phyloP scores from a whole-genome alignment of 2,888 invertebrate species.

The Chrysodeixis includens region DNA sequence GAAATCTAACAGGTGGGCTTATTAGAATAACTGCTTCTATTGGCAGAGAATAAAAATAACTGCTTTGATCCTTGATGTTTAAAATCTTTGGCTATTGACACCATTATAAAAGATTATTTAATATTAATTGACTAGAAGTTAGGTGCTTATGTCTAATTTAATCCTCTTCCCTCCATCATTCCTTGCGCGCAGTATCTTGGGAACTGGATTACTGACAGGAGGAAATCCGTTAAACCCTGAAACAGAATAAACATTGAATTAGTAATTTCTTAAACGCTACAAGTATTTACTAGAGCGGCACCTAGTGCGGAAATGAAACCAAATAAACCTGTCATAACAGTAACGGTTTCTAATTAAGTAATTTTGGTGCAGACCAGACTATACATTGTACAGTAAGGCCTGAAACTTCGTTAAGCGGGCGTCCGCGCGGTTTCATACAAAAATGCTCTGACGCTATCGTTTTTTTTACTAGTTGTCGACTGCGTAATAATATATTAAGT shows the following conservation, averaged over 20 bases:
- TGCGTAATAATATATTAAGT: too few relatives aligned
- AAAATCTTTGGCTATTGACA: constrained; percentile 21
- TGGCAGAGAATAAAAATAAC: not conserved
- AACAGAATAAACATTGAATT: constrained; percentile 63
- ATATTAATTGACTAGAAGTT: constrained; percentile 49
- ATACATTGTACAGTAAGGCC: too few relatives aligned
- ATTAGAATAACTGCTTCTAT: not conserved
- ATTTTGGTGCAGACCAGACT: too few relatives aligned
- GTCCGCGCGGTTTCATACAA: too few relatives aligned
- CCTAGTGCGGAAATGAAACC: too few relatives aligned
- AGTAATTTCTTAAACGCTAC: not conserved
- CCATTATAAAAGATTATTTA: constrained; percentile 15
- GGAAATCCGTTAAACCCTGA: constrained; percentile 91
- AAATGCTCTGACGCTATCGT: too few relatives aligned
- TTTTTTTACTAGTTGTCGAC: too few relatives aligned
- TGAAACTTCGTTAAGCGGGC: too few relatives aligned
- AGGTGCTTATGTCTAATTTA: constrained; percentile 62
- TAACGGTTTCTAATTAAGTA: too few relatives aligned
- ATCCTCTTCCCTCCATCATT: constrained; percentile 91
- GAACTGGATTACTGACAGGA: constrained; percentile 92
- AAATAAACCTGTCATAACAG: too few relatives aligned
- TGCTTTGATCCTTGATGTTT: not conserved
- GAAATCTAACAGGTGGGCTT: not conserved
- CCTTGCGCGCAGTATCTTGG: constrained; percentile 92
- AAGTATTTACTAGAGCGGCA: too few relatives aligned